Percentiles rank a stretch among this genome's conserved stretches.
Evolutionary conservation across 2,113 vertebrate genomes (phyloP).

Genomic region (Herpailurus yagouaroundi): DNA sequence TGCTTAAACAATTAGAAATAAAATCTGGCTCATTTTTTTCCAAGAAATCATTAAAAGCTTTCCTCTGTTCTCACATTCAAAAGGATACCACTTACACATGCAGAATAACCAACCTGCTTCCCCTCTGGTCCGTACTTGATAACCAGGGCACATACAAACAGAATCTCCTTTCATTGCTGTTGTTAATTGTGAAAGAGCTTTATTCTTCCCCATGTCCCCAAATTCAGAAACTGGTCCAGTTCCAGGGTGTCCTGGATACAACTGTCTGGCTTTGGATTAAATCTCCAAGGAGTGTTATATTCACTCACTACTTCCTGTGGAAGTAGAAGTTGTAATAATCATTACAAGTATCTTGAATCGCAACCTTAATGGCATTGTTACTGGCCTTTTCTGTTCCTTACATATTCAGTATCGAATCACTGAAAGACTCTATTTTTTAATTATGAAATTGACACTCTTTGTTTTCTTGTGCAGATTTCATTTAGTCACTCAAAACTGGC

Average conservation of each 20-base stretch:
- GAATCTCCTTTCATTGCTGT: constrained; percentile 71
- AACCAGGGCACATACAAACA: constrained; percentile 74
- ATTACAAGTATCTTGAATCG: neutral
- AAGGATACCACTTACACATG: constrained; percentile 42
- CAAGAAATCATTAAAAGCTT: constrained; percentile 34
- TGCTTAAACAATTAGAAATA: neutral
- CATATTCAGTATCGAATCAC: neutral
- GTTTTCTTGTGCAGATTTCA: neutral
- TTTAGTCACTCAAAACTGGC: neutral
- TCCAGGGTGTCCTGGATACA: constrained; percentile 66
- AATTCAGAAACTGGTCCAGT: constrained; percentile 49
- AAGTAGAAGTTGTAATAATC: constrained; percentile 29
- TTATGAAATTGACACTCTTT: constrained; percentile 24
- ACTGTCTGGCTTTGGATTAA: constrained; percentile 64
- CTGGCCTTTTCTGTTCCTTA: neutral
- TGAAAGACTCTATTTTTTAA: neutral
- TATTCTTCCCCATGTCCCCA: constrained; percentile 70
- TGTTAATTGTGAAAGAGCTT: constrained; percentile 64
- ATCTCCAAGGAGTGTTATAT: constrained; percentile 67
- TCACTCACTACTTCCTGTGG: constrained; percentile 66
- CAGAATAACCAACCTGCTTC: constrained; percentile 62
- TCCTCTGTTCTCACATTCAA: constrained; percentile 53
- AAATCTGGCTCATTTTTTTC: neutral
- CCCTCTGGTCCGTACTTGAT: constrained; percentile 62
- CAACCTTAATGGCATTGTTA: neutral